A percentile compares a stretch with the other conserved stretches of the same genome.
phyloP scores from a whole-genome alignment of 1,140 invertebrate genomes.

The Ceratina calcarata region DNA sequence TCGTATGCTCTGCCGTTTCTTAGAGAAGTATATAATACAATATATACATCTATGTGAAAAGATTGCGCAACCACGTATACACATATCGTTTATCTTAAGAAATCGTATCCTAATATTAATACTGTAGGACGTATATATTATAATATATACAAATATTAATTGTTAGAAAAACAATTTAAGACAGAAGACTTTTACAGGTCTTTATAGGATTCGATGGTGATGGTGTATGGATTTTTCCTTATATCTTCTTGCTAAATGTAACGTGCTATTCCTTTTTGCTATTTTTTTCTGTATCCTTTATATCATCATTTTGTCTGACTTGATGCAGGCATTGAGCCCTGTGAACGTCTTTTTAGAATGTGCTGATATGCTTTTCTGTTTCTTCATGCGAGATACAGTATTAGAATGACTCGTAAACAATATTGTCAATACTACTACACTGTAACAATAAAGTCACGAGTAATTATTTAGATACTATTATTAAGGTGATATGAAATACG shows the following conservation, averaged over 20 bases:
- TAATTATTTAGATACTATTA: background rate
- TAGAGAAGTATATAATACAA: conserved; percentile 23
- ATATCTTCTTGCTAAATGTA: conserved; percentile 46
- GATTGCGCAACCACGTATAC: conserved; percentile 37
- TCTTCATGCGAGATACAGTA: background rate
- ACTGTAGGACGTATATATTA: conserved; percentile 41
- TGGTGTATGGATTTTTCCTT: conserved; percentile 66
- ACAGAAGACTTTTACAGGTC: conserved; percentile 52
- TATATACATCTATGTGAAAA: background rate
- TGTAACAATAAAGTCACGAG: background rate
- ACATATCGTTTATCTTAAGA: conserved; percentile 30
- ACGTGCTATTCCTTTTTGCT: conserved; percentile 42
- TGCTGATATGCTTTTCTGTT: conserved; percentile 45
- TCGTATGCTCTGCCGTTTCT: conserved; percentile 23
- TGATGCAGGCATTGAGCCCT: conserved; percentile 31
- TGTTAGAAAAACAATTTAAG: conserved; percentile 81
- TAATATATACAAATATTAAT: conserved; percentile 35
- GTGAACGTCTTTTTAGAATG: conserved; percentile 17
- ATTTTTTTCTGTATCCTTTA: conserved; percentile 36
- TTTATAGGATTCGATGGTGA: conserved; percentile 63
- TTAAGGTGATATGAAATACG: background rate
- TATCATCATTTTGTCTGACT: conserved; percentile 31
- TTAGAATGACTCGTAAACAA: too few species aligned
- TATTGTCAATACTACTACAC: too few species aligned
- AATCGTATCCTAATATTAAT: conserved; percentile 11